Percentiles rank a stretch among this genome's conserved stretches.
Evolutionary conservation across 2,888 invertebrate species (phyloP).

Genomic region (Cheilosia grossa): DNA sequence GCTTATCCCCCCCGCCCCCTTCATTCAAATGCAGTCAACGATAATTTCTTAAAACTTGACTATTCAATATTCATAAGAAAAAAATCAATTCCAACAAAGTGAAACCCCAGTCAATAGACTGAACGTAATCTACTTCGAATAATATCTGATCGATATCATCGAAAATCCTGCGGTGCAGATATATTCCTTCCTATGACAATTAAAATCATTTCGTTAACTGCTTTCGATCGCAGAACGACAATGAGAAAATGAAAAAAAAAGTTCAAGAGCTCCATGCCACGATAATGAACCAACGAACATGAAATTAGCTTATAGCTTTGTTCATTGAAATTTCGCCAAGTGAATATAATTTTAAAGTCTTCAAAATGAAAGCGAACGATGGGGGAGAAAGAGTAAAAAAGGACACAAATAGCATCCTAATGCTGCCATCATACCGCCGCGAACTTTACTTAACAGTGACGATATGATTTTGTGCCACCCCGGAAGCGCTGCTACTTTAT

Average conservation of each 20-base stretch:
- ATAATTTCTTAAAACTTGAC: neutral
- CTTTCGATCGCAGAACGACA: conserved; percentile 16
- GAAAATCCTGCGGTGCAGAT: neutral
- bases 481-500: conserved; percentile 12
- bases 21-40: neutral
- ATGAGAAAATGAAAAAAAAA: conserved; percentile 8
- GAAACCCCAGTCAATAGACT: conserved; percentile 20
- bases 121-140: conserved; percentile 9
- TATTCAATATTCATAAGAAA: neutral
- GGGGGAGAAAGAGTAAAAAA: neutral
- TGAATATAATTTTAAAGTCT: conserved; percentile 55
- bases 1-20: too few species aligned
- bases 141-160: conserved; percentile 1
- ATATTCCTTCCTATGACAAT: conserved; percentile 34
- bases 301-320: conserved; percentile 53
- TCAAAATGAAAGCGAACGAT: conserved; percentile 20
- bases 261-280: conserved; percentile 17
- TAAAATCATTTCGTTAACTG: conserved; percentile 50
- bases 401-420: conserved; percentile 49
- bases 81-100: conserved; percentile 3
- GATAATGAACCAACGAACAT: conserved; percentile 41
- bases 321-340: conserved; percentile 58
- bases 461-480: neutral
- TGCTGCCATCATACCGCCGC: conserved; percentile 9
- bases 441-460: conserved; percentile 4